These are phyloP conservation scores for Leguminivora glycinivorella DNA, from an alignment of 1,140 invertebrate genomes.

Conservation along the genomic window DNA sequence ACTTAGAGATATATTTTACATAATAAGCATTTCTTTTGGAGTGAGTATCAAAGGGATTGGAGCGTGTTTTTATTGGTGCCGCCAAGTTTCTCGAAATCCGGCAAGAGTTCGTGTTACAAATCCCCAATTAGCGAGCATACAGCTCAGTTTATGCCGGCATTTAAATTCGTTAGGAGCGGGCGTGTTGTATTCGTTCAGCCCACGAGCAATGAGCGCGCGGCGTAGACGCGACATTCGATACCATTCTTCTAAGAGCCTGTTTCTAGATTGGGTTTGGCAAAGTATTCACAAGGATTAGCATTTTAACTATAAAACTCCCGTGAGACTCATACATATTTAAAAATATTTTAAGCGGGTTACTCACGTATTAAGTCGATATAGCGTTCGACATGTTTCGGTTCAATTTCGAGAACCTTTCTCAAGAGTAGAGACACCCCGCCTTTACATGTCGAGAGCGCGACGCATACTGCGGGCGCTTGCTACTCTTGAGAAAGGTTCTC, in stretches of 20 bases:
- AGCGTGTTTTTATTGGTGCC: conserved; percentile 21
- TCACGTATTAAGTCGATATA: too few relatives aligned
- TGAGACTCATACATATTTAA: too few relatives aligned
- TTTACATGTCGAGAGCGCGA: too few relatives aligned
- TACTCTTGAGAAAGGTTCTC: too few relatives aligned
- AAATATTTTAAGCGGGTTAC: too few relatives aligned
- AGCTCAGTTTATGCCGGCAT: conserved; percentile 75
- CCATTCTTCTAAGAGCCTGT: not conserved
- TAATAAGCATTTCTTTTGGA: conserved; percentile 16
- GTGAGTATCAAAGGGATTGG: conserved; percentile 22
- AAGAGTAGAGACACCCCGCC: too few relatives aligned
- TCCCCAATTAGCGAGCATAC: conserved; percentile 67
- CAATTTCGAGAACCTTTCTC: too few relatives aligned
- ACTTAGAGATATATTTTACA: conserved; percentile 4
- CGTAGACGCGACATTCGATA: not conserved
- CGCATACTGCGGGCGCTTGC: too few relatives aligned
- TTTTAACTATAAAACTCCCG: too few relatives aligned
- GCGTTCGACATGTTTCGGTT: too few relatives aligned
- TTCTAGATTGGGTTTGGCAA: not conserved
- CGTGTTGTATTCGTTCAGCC: conserved; percentile 17
- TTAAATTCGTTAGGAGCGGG: conserved; percentile 73
- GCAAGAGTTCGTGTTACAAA: conserved; percentile 68
- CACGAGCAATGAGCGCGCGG: not conserved
- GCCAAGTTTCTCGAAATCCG: conserved; percentile 55
- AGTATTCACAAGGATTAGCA: not conserved